Evolutionary conservation across 2,113 vertebrate genomes (phyloP), one percentile per base, ranked within the genome.

Genomic region (Notechis scutatus): DNA sequence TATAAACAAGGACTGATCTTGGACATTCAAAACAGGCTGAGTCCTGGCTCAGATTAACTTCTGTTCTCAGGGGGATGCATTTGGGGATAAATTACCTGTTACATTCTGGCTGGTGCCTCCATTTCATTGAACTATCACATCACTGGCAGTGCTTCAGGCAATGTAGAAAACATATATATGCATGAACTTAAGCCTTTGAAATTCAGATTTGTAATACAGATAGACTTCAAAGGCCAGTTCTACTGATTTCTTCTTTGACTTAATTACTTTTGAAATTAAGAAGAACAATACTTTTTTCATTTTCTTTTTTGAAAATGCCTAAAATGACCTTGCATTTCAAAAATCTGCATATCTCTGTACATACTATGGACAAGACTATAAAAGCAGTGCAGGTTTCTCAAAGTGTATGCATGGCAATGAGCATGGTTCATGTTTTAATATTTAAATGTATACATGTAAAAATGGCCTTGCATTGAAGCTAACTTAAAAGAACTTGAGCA

Each of bases 101-200:
- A 90, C 26, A 85, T 85, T 90, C 29, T 42, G 81, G 20, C 52
- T 20, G 39, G 45, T 45, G 55, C 50, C 87, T 55, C 39, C 55
- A 29, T 90, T 90, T 90, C 88, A 85, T 59, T 59, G 50, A 74
- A 85, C 23, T 45, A 34, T 89, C 69, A 85, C 39, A 92, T 55
- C 59, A 59, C 42, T 85, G 88, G 54, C 39, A 50, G 57, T 59
- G 52, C 92, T 92, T 92, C 88, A 85, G 88, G 92, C 55, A 42
- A 15, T 18, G 50, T 85, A 57, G 64, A 45, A 85, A 89, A 89
- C 39, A 92, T 89, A 92, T 55, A 90, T 90, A 85, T 86, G 69
- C 69, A 90, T 85, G 69, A 90, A 92, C 24, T 47, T 26, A 93
- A 69, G 86, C 42, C 5, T 95, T 94, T 95, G 88, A 96, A 96